Percentiles rank a stretch among this genome's conserved stretches.
Conservation (phyloP, 1,140 invertebrate genomes). For the Drosophila ananassae region DNA sequence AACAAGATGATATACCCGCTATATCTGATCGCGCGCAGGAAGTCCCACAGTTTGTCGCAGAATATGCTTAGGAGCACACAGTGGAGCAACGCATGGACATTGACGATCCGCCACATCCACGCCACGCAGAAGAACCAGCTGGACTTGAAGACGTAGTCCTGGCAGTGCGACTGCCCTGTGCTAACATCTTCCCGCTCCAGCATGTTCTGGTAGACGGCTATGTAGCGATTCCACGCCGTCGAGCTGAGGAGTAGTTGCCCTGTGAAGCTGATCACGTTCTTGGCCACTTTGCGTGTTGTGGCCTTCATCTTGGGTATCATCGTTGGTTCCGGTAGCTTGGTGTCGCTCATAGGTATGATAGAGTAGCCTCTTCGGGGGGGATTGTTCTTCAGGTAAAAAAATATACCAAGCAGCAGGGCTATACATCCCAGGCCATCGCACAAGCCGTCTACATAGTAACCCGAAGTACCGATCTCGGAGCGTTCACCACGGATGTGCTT, state of each 20-base stretch:
- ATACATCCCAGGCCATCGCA: constrained; percentile 90
- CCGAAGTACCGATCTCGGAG: constrained; percentile 89
- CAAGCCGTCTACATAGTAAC: constrained; percentile 90
- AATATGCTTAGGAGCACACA: constrained; percentile 91
- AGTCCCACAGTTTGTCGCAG: constrained; percentile 91
- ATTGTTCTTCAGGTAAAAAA: constrained; percentile 88
- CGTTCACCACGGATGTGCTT: constrained; percentile 89
- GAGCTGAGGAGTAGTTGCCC: constrained; percentile 90
- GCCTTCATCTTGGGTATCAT: constrained; percentile 88
- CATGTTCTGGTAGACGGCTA: constrained; percentile 90
- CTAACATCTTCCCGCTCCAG: constrained; percentile 87
- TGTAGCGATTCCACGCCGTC: constrained; percentile 92
- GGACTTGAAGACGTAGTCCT: constrained; percentile 86
- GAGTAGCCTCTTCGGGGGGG: constrained; percentile 88
- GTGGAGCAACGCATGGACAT: constrained; percentile 92
- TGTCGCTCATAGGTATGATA: constrained; percentile 86
- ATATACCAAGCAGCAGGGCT: constrained; percentile 88
- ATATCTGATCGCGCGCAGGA: constrained; percentile 88
- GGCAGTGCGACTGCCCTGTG: constrained; percentile 84
- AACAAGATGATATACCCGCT: constrained; percentile 86
- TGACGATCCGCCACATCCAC: constrained; percentile 91
- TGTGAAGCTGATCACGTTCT: constrained; percentile 88
- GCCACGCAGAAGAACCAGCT: constrained; percentile 90
- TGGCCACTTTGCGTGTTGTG: constrained; percentile 86
- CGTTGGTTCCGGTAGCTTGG: constrained; percentile 84